phyloP scores from a whole-genome alignment of 37 sponge, comb jelly and placozoan genomes.

The Agelas oroides region DNA sequence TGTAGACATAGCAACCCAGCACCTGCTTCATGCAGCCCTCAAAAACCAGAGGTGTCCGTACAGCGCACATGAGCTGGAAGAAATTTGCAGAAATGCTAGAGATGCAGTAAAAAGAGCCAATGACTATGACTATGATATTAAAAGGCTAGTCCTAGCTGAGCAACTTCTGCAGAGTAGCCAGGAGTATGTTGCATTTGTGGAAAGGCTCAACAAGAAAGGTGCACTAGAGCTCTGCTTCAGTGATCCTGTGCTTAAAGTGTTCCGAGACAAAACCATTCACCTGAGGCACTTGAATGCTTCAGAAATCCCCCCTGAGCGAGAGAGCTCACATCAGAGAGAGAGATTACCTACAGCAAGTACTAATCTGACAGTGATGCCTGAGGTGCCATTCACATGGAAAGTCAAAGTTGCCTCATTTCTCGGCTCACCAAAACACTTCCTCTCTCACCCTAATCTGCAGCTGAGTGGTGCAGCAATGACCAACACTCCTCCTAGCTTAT shows the following conservation, averaged over 20 bases:
- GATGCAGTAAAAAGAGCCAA: constrained; percentile 7
- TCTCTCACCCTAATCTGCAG: neutral
- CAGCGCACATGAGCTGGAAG: constrained; percentile 2
- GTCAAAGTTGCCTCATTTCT: constrained; percentile 8
- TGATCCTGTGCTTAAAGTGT: neutral
- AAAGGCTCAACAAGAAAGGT: neutral
- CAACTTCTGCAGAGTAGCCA: neutral
- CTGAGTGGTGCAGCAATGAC: neutral
- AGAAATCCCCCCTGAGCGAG: neutral
- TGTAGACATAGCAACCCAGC: constrained; percentile 37
- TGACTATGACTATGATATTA: constrained; percentile 18
- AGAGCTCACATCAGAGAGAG: neutral
- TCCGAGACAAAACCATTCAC: neutral
- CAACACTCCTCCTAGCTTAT: too few species aligned
- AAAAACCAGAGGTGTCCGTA: neutral
- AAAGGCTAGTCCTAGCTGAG: neutral
- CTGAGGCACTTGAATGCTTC: constrained; percentile 6
- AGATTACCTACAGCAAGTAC: neutral
- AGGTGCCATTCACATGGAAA: neutral
- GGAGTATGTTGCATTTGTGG: neutral
- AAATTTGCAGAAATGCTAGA: neutral
- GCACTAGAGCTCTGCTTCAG: neutral
- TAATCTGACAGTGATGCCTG: neutral
- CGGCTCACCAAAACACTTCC: neutral
- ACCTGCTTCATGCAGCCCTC: constrained; percentile 16